Conservation (phyloP, 1,140 invertebrate genomes). For the Nymphalis io region DNA sequence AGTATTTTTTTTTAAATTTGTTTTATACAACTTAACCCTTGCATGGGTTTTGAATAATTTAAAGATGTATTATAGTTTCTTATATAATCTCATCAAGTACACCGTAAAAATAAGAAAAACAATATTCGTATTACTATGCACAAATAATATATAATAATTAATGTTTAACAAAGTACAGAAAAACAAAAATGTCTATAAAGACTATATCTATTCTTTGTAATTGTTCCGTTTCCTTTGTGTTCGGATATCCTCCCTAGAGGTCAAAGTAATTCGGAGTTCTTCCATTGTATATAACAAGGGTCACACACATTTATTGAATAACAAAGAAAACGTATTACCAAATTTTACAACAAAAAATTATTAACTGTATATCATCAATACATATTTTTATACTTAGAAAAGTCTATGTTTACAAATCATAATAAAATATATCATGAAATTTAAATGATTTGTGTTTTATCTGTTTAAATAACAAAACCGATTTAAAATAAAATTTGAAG, state of each 20-base stretch:
- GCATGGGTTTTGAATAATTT: too few species aligned
- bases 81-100: too few species aligned
- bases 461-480: too few species aligned
- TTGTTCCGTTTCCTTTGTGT: constrained; percentile 25
- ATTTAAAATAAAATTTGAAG: too few species aligned
- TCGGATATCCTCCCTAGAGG: constrained; percentile 32
- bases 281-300: constrained; percentile 9
- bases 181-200: constrained; percentile 2
- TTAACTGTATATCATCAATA: background rate
- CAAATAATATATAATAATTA: background rate
- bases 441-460: too few species aligned
- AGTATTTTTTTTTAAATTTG: too few species aligned
- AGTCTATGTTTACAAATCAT: too few species aligned
- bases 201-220: constrained; percentile 17
- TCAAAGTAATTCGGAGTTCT: constrained; percentile 16
- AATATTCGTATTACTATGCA: too few species aligned
- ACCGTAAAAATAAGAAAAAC: too few species aligned
- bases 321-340: background rate
- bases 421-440: too few species aligned
- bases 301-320: background rate
- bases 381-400: background rate
- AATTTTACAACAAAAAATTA: background rate
- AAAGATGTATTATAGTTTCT: too few species aligned
- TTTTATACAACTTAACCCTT: too few species aligned
- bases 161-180: background rate